phyloP scores from a whole-genome alignment of 2,113 vertebrate species.

The Zosterops pallidus region DNA sequence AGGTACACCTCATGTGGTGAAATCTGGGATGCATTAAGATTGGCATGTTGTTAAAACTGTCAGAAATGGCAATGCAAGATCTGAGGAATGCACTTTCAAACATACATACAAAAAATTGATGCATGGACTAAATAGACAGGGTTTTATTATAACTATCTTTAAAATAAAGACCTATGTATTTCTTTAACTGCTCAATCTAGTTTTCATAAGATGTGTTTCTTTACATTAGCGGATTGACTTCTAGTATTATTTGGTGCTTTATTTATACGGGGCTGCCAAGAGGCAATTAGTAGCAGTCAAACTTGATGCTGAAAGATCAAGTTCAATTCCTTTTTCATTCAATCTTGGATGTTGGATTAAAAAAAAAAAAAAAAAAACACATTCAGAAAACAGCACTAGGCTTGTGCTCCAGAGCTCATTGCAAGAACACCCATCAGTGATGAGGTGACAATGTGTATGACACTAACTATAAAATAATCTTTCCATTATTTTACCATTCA shows the following conservation, averaged over 20 bases:
- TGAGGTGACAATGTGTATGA: neutral
- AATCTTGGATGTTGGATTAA: neutral
- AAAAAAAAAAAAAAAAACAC: neutral
- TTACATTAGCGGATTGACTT: neutral
- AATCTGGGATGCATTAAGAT: neutral
- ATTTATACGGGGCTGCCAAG: neutral
- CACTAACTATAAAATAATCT: neutral
- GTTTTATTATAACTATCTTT: neutral
- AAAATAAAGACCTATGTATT: neutral
- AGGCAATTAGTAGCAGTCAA: neutral
- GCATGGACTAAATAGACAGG: neutral
- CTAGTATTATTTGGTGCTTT: neutral
- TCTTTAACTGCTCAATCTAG: neutral
- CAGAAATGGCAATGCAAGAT: neutral
- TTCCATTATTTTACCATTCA: neutral
- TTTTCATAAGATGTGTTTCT: neutral
- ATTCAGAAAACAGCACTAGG: neutral
- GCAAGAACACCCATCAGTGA: neutral
- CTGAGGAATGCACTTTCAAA: neutral
- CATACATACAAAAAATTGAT: neutral
- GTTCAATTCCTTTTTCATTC: constrained; percentile 30
- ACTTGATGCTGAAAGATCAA: constrained; percentile 7
- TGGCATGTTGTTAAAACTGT: neutral
- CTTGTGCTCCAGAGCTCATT: neutral
- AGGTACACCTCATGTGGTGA: neutral